Percentiles rank a stretch among this genome's conserved stretches.
These are phyloP conservation scores for Galagoides demidoff DNA, from an alignment of 2,797 vertebrate species.

Conservation along the genomic window DNA sequence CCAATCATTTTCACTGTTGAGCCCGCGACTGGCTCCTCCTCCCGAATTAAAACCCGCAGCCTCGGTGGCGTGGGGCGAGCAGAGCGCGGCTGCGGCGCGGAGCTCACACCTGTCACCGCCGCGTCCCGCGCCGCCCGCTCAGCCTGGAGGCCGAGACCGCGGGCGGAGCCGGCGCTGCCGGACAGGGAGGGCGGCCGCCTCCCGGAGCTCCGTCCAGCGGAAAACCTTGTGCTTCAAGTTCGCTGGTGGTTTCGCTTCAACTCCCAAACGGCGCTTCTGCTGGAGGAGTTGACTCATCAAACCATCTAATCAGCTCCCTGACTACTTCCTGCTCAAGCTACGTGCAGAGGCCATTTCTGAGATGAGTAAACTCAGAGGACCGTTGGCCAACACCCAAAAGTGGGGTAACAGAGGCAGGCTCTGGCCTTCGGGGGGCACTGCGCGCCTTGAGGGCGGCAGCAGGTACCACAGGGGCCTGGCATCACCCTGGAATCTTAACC, in stretches of 20 bases:
- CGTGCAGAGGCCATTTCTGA: background rate
- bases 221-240: background rate
- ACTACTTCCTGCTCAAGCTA: background rate
- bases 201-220: background rate
- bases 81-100: background rate
- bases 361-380: background rate
- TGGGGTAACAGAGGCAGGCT: background rate
- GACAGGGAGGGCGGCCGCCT: too few relatives aligned
- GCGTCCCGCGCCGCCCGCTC: background rate
- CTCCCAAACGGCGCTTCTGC: background rate
- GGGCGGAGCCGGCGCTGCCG: accelerated
- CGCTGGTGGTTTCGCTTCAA: background rate
- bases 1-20: background rate
- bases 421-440: conserved; percentile 70
- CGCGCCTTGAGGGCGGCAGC: background rate
- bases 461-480: background rate
- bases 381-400: background rate
- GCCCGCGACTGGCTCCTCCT: conserved; percentile 43
- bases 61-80: conserved; percentile 17
- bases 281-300: background rate
- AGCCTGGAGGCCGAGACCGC: too few relatives aligned
- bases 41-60: conserved; percentile 70
- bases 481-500: background rate
- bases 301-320: background rate
- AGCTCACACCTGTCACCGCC: accelerated